Evolutionary conservation across 2,113 vertebrate species (phyloP).

Genomic region (Odocoileus virginianus): DNA sequence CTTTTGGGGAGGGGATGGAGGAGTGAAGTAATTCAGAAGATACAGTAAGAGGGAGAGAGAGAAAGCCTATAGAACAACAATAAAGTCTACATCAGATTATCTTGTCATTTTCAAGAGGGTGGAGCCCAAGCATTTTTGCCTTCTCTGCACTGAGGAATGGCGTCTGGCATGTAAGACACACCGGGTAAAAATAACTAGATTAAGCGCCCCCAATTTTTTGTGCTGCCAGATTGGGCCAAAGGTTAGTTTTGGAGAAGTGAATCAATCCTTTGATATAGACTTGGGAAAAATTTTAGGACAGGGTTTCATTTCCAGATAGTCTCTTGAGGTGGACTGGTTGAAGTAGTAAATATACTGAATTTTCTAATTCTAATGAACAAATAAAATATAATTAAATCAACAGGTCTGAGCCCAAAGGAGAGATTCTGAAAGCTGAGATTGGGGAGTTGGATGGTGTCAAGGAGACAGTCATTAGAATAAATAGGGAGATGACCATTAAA

Average conservation of each 20-base stretch:
- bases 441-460: not conserved
- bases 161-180: not conserved
- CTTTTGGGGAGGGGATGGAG: not conserved
- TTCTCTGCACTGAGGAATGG: not conserved
- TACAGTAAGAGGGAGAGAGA: not conserved
- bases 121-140: not conserved
- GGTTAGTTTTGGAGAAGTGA: constrained; percentile 33
- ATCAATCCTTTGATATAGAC: constrained; percentile 35
- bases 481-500: not conserved
- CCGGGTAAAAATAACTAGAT: constrained; percentile 21
- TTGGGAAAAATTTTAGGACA: not conserved
- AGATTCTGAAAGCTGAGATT: not conserved
- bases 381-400: not conserved
- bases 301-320: not conserved
- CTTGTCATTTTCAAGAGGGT: not conserved
- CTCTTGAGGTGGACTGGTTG: not conserved
- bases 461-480: not conserved
- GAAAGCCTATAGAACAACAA: not conserved
- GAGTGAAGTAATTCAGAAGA: not conserved
- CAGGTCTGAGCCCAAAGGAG: not conserved
- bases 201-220: not conserved
- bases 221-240: not conserved
- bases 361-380: not conserved
- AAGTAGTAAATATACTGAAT: not conserved
- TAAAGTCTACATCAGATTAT: not conserved